Base-by-base conservation (phyloP, 2,113 vertebrate genomes). In the Poecilia latipinna region DNA sequence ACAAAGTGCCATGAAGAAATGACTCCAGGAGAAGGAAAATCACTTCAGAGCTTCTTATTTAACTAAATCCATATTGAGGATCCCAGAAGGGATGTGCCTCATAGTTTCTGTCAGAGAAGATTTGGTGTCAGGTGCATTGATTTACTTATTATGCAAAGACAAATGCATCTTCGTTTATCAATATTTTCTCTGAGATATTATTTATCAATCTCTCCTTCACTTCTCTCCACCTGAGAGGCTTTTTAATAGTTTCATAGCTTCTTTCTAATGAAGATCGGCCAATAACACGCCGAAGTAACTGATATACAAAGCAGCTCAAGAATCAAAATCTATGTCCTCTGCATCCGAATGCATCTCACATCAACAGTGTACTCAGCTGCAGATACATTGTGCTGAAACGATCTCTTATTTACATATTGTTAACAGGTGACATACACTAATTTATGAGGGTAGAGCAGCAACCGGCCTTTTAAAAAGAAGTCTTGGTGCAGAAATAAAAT, bases 401-500 rank as follows among this genome's bases (percentile, higher is more conserved):
- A 29, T 17, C 13, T 37, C 61, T 78, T 51, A 85, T 86, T 85
- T 85, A 77, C 83, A 88, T 87, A 48, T 51, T 37, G 82, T 86
- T 83, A 70, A 75, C 66, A 86, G 77, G 70, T 26, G 67, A 68
- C 26, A 42, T 65, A 68, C 22, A 3, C 35, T 72, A 70, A 83
- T 88, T 74, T 77, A 77, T 80, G 54, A 64, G 3, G 42, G 29
- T 37, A 22, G 67, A 66, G 48, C 57, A 65, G 70, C 48, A 44
- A 32, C 28, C 29, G 37, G 65, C 8, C 48, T 68, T 61, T 65
- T 39, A 61, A 70, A 72, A 67, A 54, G 22, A 68, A 71, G 42
- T 28, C 51, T 51, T 65, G 63, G 65, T 13, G 62, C 66, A 75
- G 8, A 57, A 24, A 60, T 2, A 0, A 80, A 83, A 88, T 89